Base-by-base conservation (phyloP, 2,888 invertebrate genomes). In the Timandra comae region DNA sequence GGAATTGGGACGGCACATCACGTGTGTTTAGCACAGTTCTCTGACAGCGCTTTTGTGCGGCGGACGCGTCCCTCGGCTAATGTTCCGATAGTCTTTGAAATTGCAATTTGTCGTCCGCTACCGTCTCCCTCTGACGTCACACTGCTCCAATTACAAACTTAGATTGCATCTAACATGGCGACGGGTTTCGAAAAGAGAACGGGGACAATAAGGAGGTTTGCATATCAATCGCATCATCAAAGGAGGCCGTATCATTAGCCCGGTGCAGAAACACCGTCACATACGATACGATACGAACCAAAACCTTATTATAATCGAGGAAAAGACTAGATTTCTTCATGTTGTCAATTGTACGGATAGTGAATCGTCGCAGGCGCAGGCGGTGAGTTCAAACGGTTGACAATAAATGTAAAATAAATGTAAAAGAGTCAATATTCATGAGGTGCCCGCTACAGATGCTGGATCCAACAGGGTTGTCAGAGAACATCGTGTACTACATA, bases 221-320 rank as follows among this genome's bases (percentile, higher is more conserved):
- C 74, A 79, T 79, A 76, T 77, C 76, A 77, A 77, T 77, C 71
- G 66, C 46, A 50, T 68, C 68, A 72, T 78, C 77, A 80, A 78
- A 79, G n/a, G 69, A 56, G 56, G 56, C 71, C 69, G 70, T 70
- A 62, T 70, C 73, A 71, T 75, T 73, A 74, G 60, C 57, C 55
- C 53, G 45, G 33, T 46, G 48, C 51, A 47, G 41, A 32, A 29
- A 3, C 13, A 24, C 12, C 7, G 20, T 12, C 30, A 12, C 20
- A n/a, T n/a, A n/a, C n/a, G n/a, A n/a, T n/a, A n/a, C n/a, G n/a
- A n/a, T n/a, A n/a, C n/a, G n/a, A n/a, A n/a, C n/a, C 33, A 34
- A 43, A 37, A 41, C 31, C 29, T 35, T 54, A 39, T 27, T n/a
- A 8, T 20, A 13, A 30, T 25, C 7, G 23, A 2, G 7, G 23